Base-by-base conservation (phyloP, 2,888 invertebrate species). In the Pammene aurita region DNA sequence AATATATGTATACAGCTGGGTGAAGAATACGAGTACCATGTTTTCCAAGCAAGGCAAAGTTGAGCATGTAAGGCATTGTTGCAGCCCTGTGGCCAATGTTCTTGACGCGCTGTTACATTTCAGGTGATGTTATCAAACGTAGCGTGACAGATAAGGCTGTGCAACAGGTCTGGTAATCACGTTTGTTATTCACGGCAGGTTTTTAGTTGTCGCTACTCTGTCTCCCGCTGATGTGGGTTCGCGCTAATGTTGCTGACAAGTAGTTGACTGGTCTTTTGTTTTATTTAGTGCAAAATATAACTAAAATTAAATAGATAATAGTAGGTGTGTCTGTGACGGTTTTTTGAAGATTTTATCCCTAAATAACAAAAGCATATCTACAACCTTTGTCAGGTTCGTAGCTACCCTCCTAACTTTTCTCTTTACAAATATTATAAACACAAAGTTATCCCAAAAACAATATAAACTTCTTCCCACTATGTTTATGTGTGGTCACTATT, bases 131-230 rank as follows among this genome's bases (percentile, higher is more conserved):
- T 44, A 57, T 57, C 57, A 57, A 57, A 14, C 13, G n/a, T 58
- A 44, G 26, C 44, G 58, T 58, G 58, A 58, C 44, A 58, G 58
- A 58, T 58, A 44, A 58, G 34, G 26, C 0, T 7, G 18, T 6
- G 42, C 58, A 44, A 58, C 58, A 58, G 34, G 58, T 58, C 16
- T n/a, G 42, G n/a, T 44, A 44, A 48, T 35, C 34, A 35, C 14
- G n/a, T 11, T 48, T 48, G 14, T 48, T 60, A 60, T 60, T 60
- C 60, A 60, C 34, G 13, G 14, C 60, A 48, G 46, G 60, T 60
- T 48, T 48, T 34, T 60, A 46, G 46, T 48, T 46, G 46, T 60
- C 46, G 60, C 10, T 60, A 60, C 14, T 44, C 34, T 48, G 60
- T 46, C 60, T 46, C 34, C 14, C 16, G 46, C 1, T 60, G 60